phyloP scores from a whole-genome alignment of 1,140 invertebrate species.

The Micrasema longulum region DNA sequence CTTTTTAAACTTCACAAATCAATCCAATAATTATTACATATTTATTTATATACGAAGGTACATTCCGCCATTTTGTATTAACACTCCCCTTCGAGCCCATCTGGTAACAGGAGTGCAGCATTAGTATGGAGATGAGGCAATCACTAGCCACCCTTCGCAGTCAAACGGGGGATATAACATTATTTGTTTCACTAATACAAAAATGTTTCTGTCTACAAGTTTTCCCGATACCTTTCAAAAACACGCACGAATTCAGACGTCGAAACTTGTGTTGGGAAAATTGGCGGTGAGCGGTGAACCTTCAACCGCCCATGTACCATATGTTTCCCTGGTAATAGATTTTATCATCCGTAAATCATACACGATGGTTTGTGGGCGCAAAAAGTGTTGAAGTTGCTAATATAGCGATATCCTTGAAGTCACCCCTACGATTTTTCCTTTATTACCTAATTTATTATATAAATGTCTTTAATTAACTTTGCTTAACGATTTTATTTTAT shows the following conservation, averaged over 20 bases:
- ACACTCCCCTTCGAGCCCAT: conserved; percentile 39
- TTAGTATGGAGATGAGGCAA: conserved; percentile 70
- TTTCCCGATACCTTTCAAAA: conserved; percentile 25
- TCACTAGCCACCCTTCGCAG: conserved; percentile 56
- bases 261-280: conserved; percentile 33
- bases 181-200: conserved; percentile 60
- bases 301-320: conserved; percentile 29
- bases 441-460: too few relatives aligned
- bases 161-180: conserved; percentile 59
- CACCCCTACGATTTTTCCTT: too few relatives aligned
- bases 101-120: conserved; percentile 60
- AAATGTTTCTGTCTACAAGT: conserved; percentile 38
- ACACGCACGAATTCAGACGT: conserved; percentile 17
- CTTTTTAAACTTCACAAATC: too few relatives aligned
- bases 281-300: conserved; percentile 34
- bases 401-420: too few relatives aligned
- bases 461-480: not conserved
- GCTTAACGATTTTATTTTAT: not conserved
- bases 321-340: conserved; percentile 46
- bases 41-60: too few relatives aligned
- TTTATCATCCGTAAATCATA: conserved; percentile 47
- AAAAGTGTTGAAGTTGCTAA: too few relatives aligned
- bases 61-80: conserved; percentile 12
- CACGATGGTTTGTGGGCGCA: conserved; percentile 8
- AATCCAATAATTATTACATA: too few relatives aligned